Conservation (phyloP, 2,888 invertebrate species). For the Leptothorax acervorum region DNA sequence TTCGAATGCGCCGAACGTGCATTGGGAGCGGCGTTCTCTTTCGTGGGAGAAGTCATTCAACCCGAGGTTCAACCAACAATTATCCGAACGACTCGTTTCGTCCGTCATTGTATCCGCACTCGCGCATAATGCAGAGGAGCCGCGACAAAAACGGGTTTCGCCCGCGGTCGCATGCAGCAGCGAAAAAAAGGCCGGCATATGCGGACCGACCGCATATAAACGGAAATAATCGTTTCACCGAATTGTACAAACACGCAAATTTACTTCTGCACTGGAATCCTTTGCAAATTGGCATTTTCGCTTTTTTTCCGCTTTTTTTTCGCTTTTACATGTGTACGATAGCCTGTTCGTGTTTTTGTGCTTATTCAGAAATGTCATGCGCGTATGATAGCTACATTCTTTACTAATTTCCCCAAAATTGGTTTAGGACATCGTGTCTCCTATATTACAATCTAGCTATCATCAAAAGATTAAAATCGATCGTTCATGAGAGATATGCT, state of each 20-base stretch:
- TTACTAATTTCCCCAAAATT: neutral
- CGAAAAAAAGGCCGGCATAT: constrained; percentile 53
- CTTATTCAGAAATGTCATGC: neutral
- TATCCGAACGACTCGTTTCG: constrained; percentile 40
- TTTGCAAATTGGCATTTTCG: constrained; percentile 18
- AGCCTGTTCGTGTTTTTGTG: constrained; percentile 6
- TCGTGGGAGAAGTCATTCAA: constrained; percentile 47
- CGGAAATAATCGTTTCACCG: constrained; percentile 39
- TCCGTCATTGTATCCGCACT: constrained; percentile 43
- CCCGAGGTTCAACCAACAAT: constrained; percentile 34
- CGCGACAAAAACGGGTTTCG: constrained; percentile 74
- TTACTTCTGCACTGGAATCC: constrained; percentile 20
- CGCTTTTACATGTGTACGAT: neutral
- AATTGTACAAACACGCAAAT: constrained; percentile 43
- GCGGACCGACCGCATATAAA: constrained; percentile 22
- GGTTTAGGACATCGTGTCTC: neutral
- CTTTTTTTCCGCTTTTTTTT: neutral
- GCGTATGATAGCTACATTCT: neutral
- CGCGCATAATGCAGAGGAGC: constrained; percentile 60
- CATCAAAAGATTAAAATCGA: neutral
- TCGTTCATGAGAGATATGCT: neutral
- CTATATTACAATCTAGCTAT: neutral
- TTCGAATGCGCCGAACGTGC: neutral
- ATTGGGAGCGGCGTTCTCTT: constrained; percentile 1
- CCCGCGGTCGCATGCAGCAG: constrained; percentile 64